These are phyloP conservation scores for Cephalopachus bancanus DNA, from an alignment of 2,797 vertebrate species.

Conservation along the genomic window DNA sequence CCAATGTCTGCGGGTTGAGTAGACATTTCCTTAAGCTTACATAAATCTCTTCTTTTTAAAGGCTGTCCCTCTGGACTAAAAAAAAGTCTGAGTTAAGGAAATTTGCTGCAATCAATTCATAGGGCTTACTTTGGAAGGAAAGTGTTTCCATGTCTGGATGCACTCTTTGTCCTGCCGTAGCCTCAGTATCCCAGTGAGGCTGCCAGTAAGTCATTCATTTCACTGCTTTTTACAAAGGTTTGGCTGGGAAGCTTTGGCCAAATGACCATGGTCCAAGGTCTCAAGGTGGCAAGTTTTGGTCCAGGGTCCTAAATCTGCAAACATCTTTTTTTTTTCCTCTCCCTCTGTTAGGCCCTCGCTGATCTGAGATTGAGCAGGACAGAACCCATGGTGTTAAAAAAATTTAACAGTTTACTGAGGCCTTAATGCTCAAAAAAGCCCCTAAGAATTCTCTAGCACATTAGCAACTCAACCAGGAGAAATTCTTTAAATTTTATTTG, in stretches of 20 bases:
- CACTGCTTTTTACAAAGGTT: neutral
- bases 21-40: neutral
- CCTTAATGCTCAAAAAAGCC: neutral
- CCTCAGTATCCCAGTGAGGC: neutral
- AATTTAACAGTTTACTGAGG: neutral
- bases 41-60: conserved; percentile 15
- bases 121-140: conserved; percentile 26
- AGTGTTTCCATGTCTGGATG: neutral
- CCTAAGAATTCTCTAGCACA: neutral
- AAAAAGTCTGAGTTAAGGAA: neutral
- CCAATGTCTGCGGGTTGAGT: neutral
- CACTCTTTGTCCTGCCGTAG: neutral
- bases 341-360: neutral
- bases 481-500: neutral
- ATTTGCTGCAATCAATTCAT: neutral
- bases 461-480: neutral
- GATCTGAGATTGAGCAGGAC: neutral
- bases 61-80: neutral
- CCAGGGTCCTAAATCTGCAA: neutral
- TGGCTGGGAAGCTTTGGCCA: neutral
- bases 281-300: neutral
- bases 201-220: neutral
- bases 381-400: neutral
- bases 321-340: neutral
- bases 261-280: neutral